Conservation (phyloP, 2,888 invertebrate genomes). For the Teleogryllus oceanicus region DNA sequence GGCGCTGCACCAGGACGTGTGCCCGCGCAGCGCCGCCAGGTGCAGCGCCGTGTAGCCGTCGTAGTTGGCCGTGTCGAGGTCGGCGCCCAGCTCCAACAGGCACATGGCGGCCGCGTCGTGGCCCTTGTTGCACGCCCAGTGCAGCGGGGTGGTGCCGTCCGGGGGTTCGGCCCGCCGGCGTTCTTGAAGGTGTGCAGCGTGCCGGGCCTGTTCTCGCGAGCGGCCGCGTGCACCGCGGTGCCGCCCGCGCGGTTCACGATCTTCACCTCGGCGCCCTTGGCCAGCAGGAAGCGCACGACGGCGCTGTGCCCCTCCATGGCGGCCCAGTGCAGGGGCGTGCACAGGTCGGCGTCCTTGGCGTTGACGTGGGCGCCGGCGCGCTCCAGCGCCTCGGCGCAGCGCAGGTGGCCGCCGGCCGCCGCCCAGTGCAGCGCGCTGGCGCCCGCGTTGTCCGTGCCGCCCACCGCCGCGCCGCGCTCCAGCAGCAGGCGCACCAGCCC, state of each 20-base stretch:
- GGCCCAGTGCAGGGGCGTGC: background rate
- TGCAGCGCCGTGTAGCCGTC: background rate
- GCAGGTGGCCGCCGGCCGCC: background rate
- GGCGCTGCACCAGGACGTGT: background rate
- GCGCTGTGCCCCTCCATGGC: background rate
- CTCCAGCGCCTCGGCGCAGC: background rate
- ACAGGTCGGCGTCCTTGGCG: background rate
- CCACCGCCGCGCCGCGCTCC: background rate
- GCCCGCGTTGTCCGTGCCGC: background rate
- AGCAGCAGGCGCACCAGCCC: background rate
- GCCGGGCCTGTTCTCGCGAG: background rate
- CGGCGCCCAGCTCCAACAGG: background rate
- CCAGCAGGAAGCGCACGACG: background rate
- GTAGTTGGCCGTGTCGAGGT: background rate
- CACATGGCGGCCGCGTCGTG: background rate
- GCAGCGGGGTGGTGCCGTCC: background rate
- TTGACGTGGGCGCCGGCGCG: background rate
- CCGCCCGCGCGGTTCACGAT: background rate
- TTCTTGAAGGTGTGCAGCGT: background rate
- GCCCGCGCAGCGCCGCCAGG: background rate
- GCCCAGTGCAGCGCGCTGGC: background rate
- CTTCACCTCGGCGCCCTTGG: background rate
- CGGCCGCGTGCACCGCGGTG: background rate
- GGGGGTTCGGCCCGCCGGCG: background rate
- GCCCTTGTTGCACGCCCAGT: background rate